A percentile compares a stretch with the other conserved stretches of the same genome.
These are phyloP conservation scores for Epicauta chinensis DNA, from an alignment of 1,140 invertebrate species.

Conservation along the genomic window DNA sequence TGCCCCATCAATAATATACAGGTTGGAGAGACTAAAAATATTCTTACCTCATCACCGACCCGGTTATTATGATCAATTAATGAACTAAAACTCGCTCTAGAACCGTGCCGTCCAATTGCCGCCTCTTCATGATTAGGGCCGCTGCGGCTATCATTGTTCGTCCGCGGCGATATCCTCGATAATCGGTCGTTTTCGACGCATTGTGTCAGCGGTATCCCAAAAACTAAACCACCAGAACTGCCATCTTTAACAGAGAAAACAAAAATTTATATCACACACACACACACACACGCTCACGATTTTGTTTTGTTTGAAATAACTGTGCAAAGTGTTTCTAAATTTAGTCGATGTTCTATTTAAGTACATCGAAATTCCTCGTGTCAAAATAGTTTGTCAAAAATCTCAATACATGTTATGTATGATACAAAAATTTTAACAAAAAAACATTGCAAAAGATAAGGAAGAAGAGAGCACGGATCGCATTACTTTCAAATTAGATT, in stretches of 20 bases:
- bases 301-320: too few species aligned
- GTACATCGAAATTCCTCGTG: too few species aligned
- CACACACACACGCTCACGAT: too few species aligned
- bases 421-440: too few species aligned
- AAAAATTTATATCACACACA: too few species aligned
- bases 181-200: conserved; percentile 72
- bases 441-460: too few species aligned
- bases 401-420: too few species aligned
- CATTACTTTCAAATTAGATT: too few species aligned
- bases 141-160: conserved; percentile 34
- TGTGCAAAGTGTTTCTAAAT: too few species aligned
- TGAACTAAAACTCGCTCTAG: conserved; percentile 63
- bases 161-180: conserved; percentile 38
- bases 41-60: conserved; percentile 57
- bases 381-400: too few species aligned
- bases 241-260: conserved; percentile 42
- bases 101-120: conserved; percentile 52
- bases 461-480: too few species aligned
- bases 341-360: too few species aligned
- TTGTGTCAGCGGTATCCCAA: conserved; percentile 73
- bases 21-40: conserved; percentile 13
- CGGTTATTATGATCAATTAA: conserved; percentile 49
- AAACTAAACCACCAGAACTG: conserved; percentile 57
- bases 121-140: conserved; percentile 26
- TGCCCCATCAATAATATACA: background rate